phyloP scores from a whole-genome alignment of 2,113 vertebrate genomes.

The Laterallus jamaicensis region DNA sequence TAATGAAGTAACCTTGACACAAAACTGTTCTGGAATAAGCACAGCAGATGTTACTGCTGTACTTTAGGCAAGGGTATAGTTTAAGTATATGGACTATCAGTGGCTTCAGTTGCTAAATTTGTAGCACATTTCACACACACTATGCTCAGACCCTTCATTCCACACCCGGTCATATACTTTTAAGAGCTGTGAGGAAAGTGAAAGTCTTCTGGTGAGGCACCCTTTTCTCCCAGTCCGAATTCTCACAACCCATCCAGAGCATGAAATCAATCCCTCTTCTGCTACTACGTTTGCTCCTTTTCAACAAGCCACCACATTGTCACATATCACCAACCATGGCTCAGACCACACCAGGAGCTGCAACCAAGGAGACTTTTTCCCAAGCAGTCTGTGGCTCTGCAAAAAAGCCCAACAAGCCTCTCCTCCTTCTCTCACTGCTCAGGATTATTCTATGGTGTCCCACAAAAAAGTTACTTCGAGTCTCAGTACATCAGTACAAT shows the following conservation, averaged over 20 bases:
- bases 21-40: not conserved
- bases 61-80: not conserved
- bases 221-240: not conserved
- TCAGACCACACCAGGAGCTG: not conserved
- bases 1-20: not conserved
- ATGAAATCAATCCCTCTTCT: not conserved
- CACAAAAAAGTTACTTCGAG: not conserved
- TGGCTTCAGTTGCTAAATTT: not conserved
- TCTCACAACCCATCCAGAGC: not conserved
- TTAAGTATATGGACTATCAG: not conserved
- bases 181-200: not conserved
- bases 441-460: not conserved
- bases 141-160: not conserved
- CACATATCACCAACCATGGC: not conserved
- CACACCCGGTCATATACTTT: not conserved
- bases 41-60: not conserved
- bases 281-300: not conserved
- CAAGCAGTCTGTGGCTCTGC: not conserved
- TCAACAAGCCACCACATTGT: not conserved
- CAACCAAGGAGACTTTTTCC: not conserved
- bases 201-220: not conserved
- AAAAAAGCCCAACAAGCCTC: not conserved
- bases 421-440: not conserved
- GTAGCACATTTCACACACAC: not conserved
- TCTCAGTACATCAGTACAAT: not conserved